These are phyloP conservation scores for Aleiodes alternator DNA, from an alignment of 2,888 invertebrate species.

Conservation along the genomic window DNA sequence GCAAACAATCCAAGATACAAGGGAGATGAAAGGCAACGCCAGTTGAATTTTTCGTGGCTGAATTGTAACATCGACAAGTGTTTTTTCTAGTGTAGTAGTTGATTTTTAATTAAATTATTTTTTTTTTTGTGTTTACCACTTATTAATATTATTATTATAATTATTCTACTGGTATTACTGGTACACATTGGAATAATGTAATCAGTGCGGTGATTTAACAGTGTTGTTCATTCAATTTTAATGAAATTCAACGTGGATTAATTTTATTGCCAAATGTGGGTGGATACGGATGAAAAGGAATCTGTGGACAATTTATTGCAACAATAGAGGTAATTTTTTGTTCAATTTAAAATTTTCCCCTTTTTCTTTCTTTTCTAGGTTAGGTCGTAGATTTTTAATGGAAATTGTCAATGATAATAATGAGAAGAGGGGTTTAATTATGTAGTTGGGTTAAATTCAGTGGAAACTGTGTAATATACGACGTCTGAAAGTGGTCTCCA, in stretches of 20 bases:
- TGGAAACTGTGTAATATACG: not conserved
- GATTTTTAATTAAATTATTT: not conserved
- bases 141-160: too few relatives aligned
- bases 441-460: not conserved
- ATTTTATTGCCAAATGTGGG: not conserved
- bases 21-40: conserved; percentile 13
- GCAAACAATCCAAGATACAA: conserved; percentile 48
- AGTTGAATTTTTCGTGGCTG: not conserved
- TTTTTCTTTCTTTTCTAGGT: not conserved
- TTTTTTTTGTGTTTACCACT: not conserved
- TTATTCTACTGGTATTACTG: too few relatives aligned
- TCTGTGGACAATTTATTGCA: conserved; percentile 2
- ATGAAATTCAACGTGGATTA: too few relatives aligned
- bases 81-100: conserved; percentile 6
- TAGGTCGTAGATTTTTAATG: too few relatives aligned
- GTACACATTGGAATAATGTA: not conserved
- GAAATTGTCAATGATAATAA: too few relatives aligned
- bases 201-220: conserved; percentile 6
- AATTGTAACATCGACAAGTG: conserved; percentile 1
- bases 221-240: conserved; percentile 2
- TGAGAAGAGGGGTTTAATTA: not conserved
- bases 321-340: not conserved
- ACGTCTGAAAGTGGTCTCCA: not conserved
- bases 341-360: not conserved
- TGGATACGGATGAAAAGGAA: not conserved